A percentile compares a stretch with the other conserved stretches of the same genome.
These are phyloP conservation scores for Pterocles burchelli DNA, from an alignment of 2,113 vertebrate species.

Conservation along the genomic window DNA sequence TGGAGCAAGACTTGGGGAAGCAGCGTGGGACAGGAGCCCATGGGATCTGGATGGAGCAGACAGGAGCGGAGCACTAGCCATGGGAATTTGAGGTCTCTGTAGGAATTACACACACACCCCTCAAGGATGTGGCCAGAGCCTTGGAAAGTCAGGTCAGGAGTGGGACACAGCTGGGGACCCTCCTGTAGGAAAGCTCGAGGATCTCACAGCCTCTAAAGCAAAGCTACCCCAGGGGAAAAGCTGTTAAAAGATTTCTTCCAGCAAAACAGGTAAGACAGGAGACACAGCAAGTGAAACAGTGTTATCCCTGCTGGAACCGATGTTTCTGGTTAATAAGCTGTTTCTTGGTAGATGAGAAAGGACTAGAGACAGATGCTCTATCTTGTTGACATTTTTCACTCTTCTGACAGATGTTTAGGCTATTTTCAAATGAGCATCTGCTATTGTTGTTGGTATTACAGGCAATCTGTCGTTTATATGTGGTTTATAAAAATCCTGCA, in stretches of 20 bases:
- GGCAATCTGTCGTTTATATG: slow-evolving; percentile 38
- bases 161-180: neutral
- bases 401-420: slow-evolving; percentile 28
- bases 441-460: slow-evolving; percentile 35
- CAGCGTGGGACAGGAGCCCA: neutral
- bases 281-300: neutral
- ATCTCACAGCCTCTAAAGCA: neutral
- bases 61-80: neutral
- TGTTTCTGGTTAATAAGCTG: neutral
- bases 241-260: neutral
- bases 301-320: neutral
- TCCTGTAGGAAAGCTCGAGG: neutral
- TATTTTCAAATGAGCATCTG: slow-evolving; percentile 24
- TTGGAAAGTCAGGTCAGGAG: neutral
- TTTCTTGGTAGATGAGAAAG: neutral
- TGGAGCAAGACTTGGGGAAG: neutral
- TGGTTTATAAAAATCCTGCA: neutral
- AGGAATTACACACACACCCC: neutral
- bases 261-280: neutral
- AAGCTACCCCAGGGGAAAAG: neutral
- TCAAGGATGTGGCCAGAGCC: neutral
- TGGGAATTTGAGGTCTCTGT: neutral
- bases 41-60: neutral
- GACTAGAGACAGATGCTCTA: neutral
- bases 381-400: slow-evolving; percentile 21